Base-by-base conservation (phyloP, 2,113 vertebrate species). In the Mixornis gularis region DNA sequence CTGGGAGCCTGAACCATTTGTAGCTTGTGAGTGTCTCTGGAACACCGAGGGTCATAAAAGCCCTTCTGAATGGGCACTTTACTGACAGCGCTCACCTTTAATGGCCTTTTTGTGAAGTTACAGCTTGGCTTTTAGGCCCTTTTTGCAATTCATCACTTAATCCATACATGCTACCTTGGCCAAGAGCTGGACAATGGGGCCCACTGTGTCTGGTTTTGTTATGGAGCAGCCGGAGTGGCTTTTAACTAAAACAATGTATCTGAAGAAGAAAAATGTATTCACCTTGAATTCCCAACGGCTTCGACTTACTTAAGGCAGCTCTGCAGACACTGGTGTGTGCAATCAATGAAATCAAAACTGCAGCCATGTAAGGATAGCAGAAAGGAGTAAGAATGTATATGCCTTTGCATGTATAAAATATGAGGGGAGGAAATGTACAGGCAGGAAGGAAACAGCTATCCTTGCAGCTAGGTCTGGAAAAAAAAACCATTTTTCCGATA, bases 121-220 rank as follows among this genome's bases (percentile, higher is more conserved):
- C 90, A 92, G 90, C 86, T 93, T 63, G 79, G 96, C 94, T 96
- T 96, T 96, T 96, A 95, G 93, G 64, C 63, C 51, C 43, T 79
- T 91, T 85, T 95, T 94, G 86, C 90, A 96, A 96, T 96, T 95
- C 94, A 87, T 95, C 96, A 95, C 92, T 96, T 94, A 95, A 96
- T 96, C 96, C 72, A 93, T 95, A 81, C 14, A 18, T 0, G 41
- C 85, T 95, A 52, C 94, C 84, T 95, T 92, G 87, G 83, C 92
- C 90, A 91, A 86, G 91, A 83, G 53, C 72, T 1, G 79, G 96
- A 96, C 94, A 96, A 95, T 93, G 91, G 58, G 70, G 65, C 90
- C 93, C 74, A 30, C 68, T 83, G 60, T 88, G 81, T 89, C 94
- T 89, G 79, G 90, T 81, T 94, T 92, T 93, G 95, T 92, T 92